A percentile compares a stretch with the other conserved stretches of the same genome.
These are phyloP conservation scores for Drosophila silvestris DNA, from an alignment of 2,888 invertebrate genomes.

Conservation along the genomic window DNA sequence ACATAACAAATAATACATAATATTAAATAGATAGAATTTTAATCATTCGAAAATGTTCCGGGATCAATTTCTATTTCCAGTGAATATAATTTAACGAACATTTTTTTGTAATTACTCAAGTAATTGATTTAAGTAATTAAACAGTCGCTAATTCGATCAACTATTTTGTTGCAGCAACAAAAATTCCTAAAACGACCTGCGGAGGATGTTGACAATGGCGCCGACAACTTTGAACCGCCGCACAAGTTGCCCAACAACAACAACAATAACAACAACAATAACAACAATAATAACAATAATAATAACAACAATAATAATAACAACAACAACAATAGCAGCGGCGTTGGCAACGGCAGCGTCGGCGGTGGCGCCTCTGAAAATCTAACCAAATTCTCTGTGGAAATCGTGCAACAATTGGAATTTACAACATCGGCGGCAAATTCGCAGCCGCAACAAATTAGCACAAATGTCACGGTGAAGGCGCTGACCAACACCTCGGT, in stretches of 20 bases:
- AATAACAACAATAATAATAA: constrained; percentile 28
- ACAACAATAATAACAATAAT: constrained; percentile 57
- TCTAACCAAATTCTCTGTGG: constrained; percentile 93
- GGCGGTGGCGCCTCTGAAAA: constrained; percentile 82
- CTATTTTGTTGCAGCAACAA: constrained; percentile 89
- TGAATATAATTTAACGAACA: background rate
- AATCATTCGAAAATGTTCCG: too few relatives aligned
- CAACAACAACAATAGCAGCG: constrained; percentile 51
- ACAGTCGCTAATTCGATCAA: constrained; percentile 8
- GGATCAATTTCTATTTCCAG: background rate
- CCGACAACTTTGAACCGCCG: constrained; percentile 88
- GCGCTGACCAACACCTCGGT: constrained; percentile 89
- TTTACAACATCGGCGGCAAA: constrained; percentile 95
- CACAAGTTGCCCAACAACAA: constrained; percentile 88
- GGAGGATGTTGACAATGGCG: constrained; percentile 87
- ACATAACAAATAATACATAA: too few relatives aligned
- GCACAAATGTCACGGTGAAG: constrained; percentile 96
- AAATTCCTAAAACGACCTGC: constrained; percentile 92
- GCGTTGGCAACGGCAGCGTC: constrained; percentile 48
- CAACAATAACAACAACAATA: constrained; percentile 81
- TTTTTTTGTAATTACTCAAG: background rate
- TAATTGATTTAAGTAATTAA: background rate
- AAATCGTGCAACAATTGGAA: constrained; percentile 96
- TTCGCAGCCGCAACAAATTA: constrained; percentile 95
- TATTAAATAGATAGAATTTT: too few relatives aligned